phyloP scores from a whole-genome alignment of 1,140 invertebrate species.

The Zeugodacus cucurbitae region DNA sequence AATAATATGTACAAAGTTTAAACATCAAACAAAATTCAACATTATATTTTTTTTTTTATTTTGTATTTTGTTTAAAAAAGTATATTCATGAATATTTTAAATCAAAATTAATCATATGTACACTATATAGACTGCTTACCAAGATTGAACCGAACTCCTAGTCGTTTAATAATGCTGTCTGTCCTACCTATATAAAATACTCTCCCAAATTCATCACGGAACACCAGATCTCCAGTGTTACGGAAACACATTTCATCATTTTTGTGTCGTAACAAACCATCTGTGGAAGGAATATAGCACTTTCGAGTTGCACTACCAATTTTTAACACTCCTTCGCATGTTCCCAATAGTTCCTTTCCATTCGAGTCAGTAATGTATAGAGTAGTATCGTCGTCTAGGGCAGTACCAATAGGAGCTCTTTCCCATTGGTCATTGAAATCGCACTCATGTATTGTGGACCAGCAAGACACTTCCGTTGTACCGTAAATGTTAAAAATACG shows the following conservation, averaged over 20 bases:
- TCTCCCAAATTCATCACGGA: conserved; percentile 44
- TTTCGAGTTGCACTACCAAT: conserved; percentile 52
- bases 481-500: conserved; percentile 73
- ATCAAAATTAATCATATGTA: too few species aligned
- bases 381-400: conserved; percentile 51
- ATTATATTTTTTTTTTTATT: too few species aligned
- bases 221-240: conserved; percentile 55
- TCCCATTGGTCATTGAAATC: conserved; percentile 25
- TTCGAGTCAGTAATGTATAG: conserved; percentile 45
- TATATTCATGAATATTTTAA: too few species aligned
- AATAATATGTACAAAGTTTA: too few species aligned
- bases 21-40: too few species aligned
- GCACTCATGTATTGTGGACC: conserved; percentile 68
- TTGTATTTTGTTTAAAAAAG: too few species aligned
- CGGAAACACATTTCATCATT: conserved; percentile 46
- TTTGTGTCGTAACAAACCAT: conserved; percentile 44
- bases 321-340: conserved; percentile 50
- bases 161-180: conserved; percentile 56
- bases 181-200: conserved; percentile 52
- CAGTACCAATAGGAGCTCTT: conserved; percentile 49
- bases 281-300: conserved; percentile 56
- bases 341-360: conserved; percentile 19
- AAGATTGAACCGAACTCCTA: conserved; percentile 54
- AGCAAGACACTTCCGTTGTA: conserved; percentile 74
- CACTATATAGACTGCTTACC: conserved; percentile 44